Evolutionary conservation across 1,140 invertebrate species (phyloP).

Genomic region (Pogonus chalceus): DNA sequence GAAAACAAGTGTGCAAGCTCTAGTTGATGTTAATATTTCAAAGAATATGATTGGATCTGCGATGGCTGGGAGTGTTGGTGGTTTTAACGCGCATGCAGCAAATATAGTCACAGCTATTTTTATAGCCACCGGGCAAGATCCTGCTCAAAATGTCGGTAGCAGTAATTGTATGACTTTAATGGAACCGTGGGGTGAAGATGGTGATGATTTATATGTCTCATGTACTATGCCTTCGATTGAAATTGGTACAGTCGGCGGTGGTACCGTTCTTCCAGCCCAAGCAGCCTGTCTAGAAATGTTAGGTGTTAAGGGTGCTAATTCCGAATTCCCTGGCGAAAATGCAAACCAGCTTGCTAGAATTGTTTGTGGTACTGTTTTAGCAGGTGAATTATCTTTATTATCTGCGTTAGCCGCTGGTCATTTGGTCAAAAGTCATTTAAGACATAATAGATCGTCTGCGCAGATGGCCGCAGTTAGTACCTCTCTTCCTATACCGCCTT

Average conservation of each 20-base stretch:
- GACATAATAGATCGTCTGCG: conserved; percentile 57
- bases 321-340: conserved; percentile 67
- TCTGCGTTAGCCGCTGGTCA: conserved; percentile 90
- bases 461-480: too few species aligned
- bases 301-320: conserved; percentile 70
- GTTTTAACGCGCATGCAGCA: conserved; percentile 95
- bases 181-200: conserved; percentile 70
- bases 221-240: conserved; percentile 98
- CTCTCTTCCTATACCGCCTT: too few species aligned
- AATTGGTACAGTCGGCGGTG: conserved; percentile 95
- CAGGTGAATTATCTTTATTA: conserved; percentile 94
- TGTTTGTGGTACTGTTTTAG: conserved; percentile 89
- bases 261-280: conserved; percentile 88
- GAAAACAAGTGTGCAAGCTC: conserved; percentile 75
- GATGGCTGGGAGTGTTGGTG: conserved; percentile 83
- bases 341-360: conserved; percentile 78
- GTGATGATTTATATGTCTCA: conserved; percentile 80
- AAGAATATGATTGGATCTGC: conserved; percentile 94
- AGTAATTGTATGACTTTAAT: conserved; percentile 93
- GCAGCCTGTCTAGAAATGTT: conserved; percentile 83
- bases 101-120: conserved; percentile 97
- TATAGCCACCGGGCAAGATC: conserved; percentile 96
- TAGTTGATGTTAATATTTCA: conserved; percentile 82
- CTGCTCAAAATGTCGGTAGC: conserved; percentile 91
- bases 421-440: conserved; percentile 89